Conservation (phyloP, 2,113 vertebrate genomes). For the Anhinga rufa region DNA sequence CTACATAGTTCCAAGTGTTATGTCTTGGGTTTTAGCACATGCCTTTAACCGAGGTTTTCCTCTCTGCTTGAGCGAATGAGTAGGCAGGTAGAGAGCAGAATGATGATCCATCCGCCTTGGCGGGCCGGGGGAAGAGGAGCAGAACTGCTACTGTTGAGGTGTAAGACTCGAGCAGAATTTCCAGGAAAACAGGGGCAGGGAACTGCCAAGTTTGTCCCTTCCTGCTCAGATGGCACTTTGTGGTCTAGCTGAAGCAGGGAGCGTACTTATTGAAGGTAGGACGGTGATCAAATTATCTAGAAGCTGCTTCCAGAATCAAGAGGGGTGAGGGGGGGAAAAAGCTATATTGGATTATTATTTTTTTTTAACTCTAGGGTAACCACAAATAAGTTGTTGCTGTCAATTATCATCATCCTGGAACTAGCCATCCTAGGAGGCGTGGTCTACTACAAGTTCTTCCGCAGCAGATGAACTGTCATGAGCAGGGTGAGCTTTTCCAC, state of each 20-base stretch:
- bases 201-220: background rate
- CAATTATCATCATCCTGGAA: slow-evolving; percentile 90
- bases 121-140: background rate
- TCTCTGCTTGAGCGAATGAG: background rate
- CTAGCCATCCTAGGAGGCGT: slow-evolving; percentile 87
- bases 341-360: background rate
- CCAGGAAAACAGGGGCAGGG: background rate
- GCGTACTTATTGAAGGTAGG: background rate
- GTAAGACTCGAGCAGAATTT: background rate
- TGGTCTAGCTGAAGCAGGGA: background rate
- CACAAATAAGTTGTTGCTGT: slow-evolving; percentile 93
- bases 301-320: background rate
- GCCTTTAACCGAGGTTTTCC: background rate
- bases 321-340: rapidly evolving
- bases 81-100: rapidly evolving
- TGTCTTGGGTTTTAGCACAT: background rate
- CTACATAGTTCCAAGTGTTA: background rate
- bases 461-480: slow-evolving; percentile 43
- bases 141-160: background rate
- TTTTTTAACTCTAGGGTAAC: slow-evolving; percentile 73
- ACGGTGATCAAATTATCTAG: background rate
- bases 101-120: background rate
- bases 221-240: background rate
- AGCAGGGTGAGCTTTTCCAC: background rate
- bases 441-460: slow-evolving; percentile 93